phyloP scores from a whole-genome alignment of 2,113 vertebrate genomes.

The Laticauda colubrina region DNA sequence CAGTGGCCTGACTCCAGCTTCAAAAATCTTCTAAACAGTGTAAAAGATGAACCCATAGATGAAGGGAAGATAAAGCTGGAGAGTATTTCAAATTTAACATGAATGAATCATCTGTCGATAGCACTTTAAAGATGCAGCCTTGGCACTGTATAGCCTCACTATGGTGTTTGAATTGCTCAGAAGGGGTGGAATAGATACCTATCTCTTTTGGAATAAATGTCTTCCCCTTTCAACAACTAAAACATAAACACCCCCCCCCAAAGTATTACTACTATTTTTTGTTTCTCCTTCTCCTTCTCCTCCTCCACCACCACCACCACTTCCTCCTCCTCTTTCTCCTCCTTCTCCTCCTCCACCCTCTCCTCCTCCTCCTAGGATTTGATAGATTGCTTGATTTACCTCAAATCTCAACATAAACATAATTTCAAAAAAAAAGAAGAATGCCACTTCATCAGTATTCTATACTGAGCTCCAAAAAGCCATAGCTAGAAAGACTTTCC shows the following conservation, averaged over 20 bases:
- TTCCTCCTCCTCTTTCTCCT: too few species aligned
- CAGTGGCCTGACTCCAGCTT: background rate
- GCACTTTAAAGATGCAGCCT: background rate
- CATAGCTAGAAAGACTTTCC: slow-evolving; percentile 8
- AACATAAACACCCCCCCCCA: too few species aligned
- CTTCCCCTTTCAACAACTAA: background rate
- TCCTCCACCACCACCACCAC: too few species aligned
- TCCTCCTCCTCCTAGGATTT: background rate
- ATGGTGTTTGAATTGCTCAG: background rate
- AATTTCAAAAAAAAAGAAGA: background rate
- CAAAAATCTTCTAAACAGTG: background rate
- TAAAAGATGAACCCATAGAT: background rate
- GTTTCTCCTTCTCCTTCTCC: accelerated
- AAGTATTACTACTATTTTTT: background rate
- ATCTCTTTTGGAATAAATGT: background rate
- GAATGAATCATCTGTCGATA: background rate
- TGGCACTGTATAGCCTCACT: background rate
- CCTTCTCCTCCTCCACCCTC: accelerated
- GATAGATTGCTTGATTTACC: background rate
- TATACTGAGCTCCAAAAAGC: background rate
- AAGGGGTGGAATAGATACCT: background rate
- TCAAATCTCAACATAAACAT: background rate
- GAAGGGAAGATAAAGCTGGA: background rate
- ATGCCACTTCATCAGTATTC: background rate
- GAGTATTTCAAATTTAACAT: background rate